phyloP scores from a whole-genome alignment of 2,888 invertebrate genomes.

The Nycteola revayana region DNA sequence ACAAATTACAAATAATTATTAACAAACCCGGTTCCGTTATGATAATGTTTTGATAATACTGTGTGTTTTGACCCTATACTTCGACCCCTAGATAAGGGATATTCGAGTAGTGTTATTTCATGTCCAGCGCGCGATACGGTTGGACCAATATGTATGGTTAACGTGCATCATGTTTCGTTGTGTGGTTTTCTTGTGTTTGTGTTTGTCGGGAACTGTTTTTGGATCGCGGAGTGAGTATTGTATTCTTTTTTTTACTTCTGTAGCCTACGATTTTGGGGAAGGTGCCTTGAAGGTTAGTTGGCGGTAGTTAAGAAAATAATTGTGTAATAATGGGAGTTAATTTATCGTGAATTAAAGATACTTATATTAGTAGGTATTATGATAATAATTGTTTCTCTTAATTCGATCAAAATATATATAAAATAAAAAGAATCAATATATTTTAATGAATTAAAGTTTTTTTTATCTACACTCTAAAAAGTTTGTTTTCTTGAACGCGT shows the following conservation, averaged over 20 bases:
- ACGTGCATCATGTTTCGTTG: constrained; percentile 64
- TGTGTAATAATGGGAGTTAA: not conserved
- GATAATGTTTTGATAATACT: constrained; percentile 66
- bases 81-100: constrained; percentile 52
- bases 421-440: too few relatives aligned
- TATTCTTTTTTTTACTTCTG: too few relatives aligned
- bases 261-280: too few relatives aligned
- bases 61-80: constrained; percentile 64
- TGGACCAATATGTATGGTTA: constrained; percentile 51
- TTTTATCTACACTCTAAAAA: too few relatives aligned
- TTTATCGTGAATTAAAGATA: too few relatives aligned
- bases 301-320: not conserved
- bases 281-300: not conserved
- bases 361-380: too few relatives aligned
- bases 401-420: too few relatives aligned
- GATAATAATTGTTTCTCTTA: too few relatives aligned
- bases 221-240: constrained; percentile 69
- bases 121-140: constrained; percentile 47
- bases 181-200: constrained; percentile 66
- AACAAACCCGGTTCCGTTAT: constrained; percentile 40
- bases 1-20: constrained; percentile 41
- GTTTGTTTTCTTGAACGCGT: too few relatives aligned
- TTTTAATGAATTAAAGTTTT: too few relatives aligned
- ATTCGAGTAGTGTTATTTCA: constrained; percentile 52
- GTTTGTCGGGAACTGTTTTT: constrained; percentile 48